Base-by-base conservation (phyloP, 2,113 vertebrate species). In the Psilopogon haemacephalus region DNA sequence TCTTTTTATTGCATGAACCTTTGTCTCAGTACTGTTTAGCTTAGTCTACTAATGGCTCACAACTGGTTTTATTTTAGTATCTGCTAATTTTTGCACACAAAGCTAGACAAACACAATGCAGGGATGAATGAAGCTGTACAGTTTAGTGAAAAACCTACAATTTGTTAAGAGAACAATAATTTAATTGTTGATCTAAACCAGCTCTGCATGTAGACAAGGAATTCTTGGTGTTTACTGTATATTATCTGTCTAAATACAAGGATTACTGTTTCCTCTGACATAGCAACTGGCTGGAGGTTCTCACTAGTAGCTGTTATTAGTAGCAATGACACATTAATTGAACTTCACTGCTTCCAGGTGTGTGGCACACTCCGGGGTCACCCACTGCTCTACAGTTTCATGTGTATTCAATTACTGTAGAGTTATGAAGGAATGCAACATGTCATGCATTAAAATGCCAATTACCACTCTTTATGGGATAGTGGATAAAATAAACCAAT, bases 271-370 rank as follows among this genome's bases (percentile, higher is more conserved):
- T 94, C 77, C 96, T 91, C 65, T 32, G 86, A 60, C 58, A 64
- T 54, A 88, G 86, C 73, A 90, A 90, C 90, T 78, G 92, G 72
- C 97, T 97, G 97, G 96, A 95, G 96, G 95, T 82, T 98, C 97
- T 98, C 97, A 96, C 92, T 50, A 83, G 97, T 97, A 97, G 97
- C 95, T 46, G 81, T 85, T 88, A 84, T 97, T 96, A 97, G 97
- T 95, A 95, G 96, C 94, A 91, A 95, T 98, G 97, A 98, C 97
- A 98, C 86, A 92, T 98, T 98, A 98, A 98, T 98, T 98, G 96
- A 96, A 93, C 94, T 95, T 98, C 97, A 97, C 91, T 98, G 86
- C 85, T 98, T 98, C 97, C 97, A 98, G 98, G 98, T 97, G 98
- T 98, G 97, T 97, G 97, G 96, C 97, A 97, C 96, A 97, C 97